phyloP scores from a whole-genome alignment of 2,888 invertebrate species.

The Asteroscopus sphinx region DNA sequence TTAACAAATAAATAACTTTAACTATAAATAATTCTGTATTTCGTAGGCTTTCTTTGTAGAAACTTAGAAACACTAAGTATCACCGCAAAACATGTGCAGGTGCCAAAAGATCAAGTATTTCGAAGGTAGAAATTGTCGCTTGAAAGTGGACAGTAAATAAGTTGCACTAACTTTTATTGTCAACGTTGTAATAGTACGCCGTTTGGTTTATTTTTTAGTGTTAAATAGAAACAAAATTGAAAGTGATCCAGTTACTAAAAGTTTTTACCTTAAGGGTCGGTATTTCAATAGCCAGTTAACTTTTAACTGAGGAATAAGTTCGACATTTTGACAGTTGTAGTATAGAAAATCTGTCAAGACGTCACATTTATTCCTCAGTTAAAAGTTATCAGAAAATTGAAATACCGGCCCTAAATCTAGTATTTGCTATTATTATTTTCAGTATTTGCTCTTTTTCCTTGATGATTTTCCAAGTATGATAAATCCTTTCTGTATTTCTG shows the following conservation, averaged over 20 bases:
- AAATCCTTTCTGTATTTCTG: too few species aligned
- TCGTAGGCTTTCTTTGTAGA: not conserved
- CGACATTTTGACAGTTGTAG: too few species aligned
- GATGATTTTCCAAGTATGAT: too few species aligned
- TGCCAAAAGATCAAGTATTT: conserved; percentile 34
- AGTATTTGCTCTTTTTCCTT: too few species aligned
- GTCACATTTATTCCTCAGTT: too few species aligned
- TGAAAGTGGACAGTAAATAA: conserved; percentile 4
- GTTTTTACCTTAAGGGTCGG: not conserved
- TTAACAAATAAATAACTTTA: too few species aligned
- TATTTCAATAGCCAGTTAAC: too few species aligned
- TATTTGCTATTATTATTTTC: too few species aligned
- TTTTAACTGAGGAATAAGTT: too few species aligned
- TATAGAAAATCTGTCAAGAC: too few species aligned
- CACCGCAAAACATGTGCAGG: conserved; percentile 11
- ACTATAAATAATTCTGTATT: not conserved
- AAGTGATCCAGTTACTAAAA: conserved; percentile 29
- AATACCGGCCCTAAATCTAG: too few species aligned
- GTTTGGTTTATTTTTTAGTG: conserved; percentile 30
- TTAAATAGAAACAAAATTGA: conserved; percentile 26
- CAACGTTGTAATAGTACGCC: conserved; percentile 17
- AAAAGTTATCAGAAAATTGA: too few species aligned
- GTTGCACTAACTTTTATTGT: conserved; percentile 19
- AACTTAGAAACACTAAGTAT: not conserved
- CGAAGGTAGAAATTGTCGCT: conserved; percentile 15